Evolutionary conservation across 2,888 invertebrate genomes (phyloP).

Genomic region (Cloeon dipterum): DNA sequence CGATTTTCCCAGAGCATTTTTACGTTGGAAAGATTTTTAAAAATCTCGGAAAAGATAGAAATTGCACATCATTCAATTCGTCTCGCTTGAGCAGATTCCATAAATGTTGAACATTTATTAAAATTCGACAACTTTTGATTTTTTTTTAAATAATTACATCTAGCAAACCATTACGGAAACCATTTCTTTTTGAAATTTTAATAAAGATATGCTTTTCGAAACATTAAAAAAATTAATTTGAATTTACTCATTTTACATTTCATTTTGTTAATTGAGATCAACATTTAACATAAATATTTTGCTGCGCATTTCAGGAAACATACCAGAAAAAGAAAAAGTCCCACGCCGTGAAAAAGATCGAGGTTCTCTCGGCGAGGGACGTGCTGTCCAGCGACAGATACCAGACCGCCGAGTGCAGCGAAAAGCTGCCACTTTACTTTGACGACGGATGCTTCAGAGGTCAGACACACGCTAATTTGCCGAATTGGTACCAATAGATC

Average conservation of each 20-base stretch:
- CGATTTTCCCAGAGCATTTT: no score
- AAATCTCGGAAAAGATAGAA: no score
- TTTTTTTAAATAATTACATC: no score
- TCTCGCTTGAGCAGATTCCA: no score
- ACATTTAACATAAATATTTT: conserved; percentile 4
- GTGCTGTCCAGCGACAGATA: not conserved
- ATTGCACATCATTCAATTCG: no score
- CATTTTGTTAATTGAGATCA: not conserved
- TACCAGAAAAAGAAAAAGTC: conserved; percentile 51
- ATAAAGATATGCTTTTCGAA: no score
- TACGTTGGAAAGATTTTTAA: no score
- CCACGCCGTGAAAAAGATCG: conserved; percentile 36
- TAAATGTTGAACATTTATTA: no score
- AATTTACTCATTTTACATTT: conserved; percentile 5
- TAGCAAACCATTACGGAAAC: no score
- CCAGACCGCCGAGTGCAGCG: not conserved
- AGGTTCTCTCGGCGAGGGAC: conserved; percentile 19
- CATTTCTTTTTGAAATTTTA: no score
- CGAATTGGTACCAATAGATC: conserved; percentile 6
- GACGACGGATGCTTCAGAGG: not conserved
- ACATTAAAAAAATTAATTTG: conserved; percentile 7
- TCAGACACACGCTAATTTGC: not conserved
- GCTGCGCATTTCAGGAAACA: conserved; percentile 30
- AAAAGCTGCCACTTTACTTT: not conserved
- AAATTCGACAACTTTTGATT: no score